phyloP scores from a whole-genome alignment of 1,140 invertebrate genomes.

The Trachymyrmex cornetzi region DNA sequence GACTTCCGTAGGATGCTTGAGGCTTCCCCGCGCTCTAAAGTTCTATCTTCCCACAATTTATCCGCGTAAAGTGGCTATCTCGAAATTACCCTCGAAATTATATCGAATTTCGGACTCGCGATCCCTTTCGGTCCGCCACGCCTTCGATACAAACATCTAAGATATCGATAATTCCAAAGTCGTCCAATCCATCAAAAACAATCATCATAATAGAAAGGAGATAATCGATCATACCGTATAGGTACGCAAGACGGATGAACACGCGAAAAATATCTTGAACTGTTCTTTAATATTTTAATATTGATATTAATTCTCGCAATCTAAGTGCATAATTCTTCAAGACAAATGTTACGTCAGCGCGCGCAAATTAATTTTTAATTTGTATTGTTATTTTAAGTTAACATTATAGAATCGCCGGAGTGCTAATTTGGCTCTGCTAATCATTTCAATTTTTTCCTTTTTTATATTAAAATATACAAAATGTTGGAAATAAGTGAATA shows the following conservation, averaged over 20 bases:
- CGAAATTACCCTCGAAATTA: constrained; percentile 82
- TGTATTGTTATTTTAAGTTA: not conserved
- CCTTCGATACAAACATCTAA: constrained; percentile 17
- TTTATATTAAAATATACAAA: no score
- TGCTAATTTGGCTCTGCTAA: no score
- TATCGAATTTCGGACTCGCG: constrained; percentile 76
- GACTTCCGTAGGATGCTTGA: constrained; percentile 86
- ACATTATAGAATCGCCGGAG: no score
- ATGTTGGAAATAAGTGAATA: no score
- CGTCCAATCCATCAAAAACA: constrained; percentile 18
- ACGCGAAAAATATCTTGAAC: not conserved
- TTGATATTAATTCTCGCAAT: not conserved
- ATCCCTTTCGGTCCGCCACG: not conserved
- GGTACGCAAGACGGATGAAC: constrained; percentile 6
- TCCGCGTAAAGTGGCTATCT: constrained; percentile 86
- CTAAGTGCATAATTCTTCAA: not conserved
- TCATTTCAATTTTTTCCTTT: no score
- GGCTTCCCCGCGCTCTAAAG: constrained; percentile 83
- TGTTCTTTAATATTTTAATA: not conserved
- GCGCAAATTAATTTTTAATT: not conserved
- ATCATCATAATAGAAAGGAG: not conserved
- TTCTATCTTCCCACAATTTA: constrained; percentile 85
- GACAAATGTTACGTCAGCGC: not conserved
- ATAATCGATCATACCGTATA: constrained; percentile 37
- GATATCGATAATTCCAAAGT: constrained; percentile 19